Evolutionary conservation across 2,113 vertebrate species (phyloP).

Genomic region (Hyla sarda): DNA sequence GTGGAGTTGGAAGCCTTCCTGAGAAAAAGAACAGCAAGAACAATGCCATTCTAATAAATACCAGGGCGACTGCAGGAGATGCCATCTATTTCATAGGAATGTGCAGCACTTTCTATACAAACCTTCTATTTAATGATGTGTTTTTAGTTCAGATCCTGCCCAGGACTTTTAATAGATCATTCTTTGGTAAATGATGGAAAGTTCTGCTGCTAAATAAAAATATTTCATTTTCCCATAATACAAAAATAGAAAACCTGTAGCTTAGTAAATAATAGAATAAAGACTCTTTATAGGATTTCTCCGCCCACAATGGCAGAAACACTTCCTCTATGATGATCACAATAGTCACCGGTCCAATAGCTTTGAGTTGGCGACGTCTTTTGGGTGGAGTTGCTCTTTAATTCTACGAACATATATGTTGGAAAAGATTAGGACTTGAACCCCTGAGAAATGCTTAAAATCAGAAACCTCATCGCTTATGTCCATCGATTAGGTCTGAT

Average conservation of each 20-base stretch:
- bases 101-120: not conserved
- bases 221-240: not conserved
- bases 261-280: not conserved
- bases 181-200: constrained; percentile 1
- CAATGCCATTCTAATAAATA: not conserved
- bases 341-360: not conserved
- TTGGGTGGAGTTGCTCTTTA: not conserved
- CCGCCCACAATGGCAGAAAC: not conserved
- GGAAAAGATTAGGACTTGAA: no score
- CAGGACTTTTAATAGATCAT: not conserved
- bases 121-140: not conserved
- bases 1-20: constrained; percentile 48
- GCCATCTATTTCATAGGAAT: not conserved
- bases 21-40: constrained; percentile 14
- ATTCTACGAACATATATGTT: no score
- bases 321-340: not conserved
- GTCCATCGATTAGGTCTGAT: no score
- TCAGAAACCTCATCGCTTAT: no score
- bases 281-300: not conserved
- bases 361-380: not conserved
- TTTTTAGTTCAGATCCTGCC: not conserved
- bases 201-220: not conserved
- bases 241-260: not conserved
- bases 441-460: no score
- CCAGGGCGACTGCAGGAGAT: not conserved